Conservation (phyloP, 2,113 vertebrate species). For the Myiagra hebetior region DNA sequence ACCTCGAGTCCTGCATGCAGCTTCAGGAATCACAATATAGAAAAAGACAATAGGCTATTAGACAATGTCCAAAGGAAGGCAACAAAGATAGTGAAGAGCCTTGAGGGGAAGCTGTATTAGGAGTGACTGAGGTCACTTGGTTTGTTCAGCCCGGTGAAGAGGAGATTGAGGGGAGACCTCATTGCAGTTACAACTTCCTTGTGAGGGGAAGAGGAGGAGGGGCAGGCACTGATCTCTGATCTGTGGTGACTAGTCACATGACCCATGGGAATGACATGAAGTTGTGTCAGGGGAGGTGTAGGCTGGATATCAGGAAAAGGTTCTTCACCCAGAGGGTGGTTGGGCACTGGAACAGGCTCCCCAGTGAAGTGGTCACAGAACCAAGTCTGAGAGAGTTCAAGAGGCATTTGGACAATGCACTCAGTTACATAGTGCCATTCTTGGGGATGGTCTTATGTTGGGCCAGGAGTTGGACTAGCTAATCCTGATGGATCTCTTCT, state of each 20-base stretch:
- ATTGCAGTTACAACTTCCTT: neutral
- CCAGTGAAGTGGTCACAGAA: neutral
- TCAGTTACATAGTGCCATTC: neutral
- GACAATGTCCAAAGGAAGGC: neutral
- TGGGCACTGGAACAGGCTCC: no score
- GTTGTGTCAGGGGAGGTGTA: neutral
- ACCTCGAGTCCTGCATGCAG: neutral
- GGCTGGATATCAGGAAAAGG: neutral
- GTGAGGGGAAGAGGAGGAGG: neutral
- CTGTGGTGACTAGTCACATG: neutral
- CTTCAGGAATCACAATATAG: neutral
- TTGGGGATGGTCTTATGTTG: neutral
- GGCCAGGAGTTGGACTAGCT: neutral
- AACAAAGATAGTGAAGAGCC: neutral
- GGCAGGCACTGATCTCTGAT: neutral
- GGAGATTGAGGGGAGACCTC: neutral
- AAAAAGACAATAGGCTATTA: neutral
- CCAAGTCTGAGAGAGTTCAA: neutral
- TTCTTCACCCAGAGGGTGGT: fast-evolving
- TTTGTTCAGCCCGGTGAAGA: neutral
- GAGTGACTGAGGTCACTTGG: neutral
- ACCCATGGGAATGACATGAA: fast-evolving
- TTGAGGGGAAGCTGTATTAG: fast-evolving
- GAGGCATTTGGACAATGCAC: neutral
- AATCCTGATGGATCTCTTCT: neutral